Percentiles rank a stretch among this genome's conserved stretches.
These are phyloP conservation scores for Willowsia nigromaculata DNA, from an alignment of 2,888 invertebrate species.

Conservation along the genomic window DNA sequence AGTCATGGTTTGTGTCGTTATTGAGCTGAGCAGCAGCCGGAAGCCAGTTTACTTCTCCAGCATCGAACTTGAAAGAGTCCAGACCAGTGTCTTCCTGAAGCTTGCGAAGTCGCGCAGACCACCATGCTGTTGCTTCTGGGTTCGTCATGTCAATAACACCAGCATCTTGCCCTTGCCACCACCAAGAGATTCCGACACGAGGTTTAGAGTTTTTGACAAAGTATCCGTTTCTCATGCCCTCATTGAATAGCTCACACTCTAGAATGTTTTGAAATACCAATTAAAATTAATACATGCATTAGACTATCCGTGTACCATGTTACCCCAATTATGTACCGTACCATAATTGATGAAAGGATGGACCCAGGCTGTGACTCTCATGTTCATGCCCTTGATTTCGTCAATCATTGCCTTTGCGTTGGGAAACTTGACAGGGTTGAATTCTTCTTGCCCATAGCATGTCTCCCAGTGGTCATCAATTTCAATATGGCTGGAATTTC, in stretches of 20 bases:
- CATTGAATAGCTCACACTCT: conserved; percentile 85
- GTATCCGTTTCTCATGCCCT: conserved; percentile 82
- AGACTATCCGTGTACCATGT: too few relatives aligned
- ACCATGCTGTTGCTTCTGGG: conserved; percentile 82
- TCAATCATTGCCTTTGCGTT: conserved; percentile 79
- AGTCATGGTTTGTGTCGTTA: background rate
- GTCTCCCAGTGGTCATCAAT: conserved; percentile 94
- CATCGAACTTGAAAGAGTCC: conserved; percentile 90
- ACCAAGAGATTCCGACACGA: conserved; percentile 77
- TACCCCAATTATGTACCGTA: too few relatives aligned
- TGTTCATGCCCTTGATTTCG: conserved; percentile 82
- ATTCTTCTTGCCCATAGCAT: conserved; percentile 90
- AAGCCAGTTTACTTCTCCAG: conserved; percentile 88
- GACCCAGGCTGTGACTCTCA: conserved; percentile 90
- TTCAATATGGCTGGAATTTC: conserved; percentile 86
- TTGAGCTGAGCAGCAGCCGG: conserved; percentile 80
- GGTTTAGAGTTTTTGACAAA: conserved; percentile 78
- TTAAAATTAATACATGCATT: too few relatives aligned
- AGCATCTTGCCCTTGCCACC: conserved; percentile 82
- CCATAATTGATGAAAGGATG: conserved; percentile 90
- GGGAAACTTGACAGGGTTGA: conserved; percentile 86
- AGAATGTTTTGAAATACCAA: too few relatives aligned
- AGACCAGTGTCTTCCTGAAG: conserved; percentile 85
- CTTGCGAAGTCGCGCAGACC: conserved; percentile 79
- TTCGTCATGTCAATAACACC: conserved; percentile 89